phyloP scores from a whole-genome alignment of 2,888 invertebrate species.

The Phyllotreta striolata region DNA sequence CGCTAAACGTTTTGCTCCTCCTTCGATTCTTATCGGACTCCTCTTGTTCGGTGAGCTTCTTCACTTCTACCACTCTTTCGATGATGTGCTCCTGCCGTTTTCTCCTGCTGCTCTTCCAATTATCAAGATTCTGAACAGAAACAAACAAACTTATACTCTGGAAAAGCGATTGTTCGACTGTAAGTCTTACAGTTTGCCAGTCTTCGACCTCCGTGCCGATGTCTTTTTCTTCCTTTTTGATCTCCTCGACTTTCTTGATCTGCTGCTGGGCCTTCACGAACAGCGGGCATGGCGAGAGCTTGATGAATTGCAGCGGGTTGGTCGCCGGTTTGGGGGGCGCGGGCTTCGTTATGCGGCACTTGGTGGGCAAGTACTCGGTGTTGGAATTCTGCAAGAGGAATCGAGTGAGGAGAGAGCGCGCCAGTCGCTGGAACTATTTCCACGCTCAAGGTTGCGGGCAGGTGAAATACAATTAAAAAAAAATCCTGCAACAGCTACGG shows the following conservation, averaged over 20 bases:
- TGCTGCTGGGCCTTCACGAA: constrained; percentile 87
- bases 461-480: background rate
- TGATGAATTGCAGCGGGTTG: constrained; percentile 89
- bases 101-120: constrained; percentile 92
- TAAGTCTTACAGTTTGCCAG: constrained; percentile 80
- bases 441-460: no score
- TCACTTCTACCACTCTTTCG: constrained; percentile 88
- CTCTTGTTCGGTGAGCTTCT: constrained; percentile 75
- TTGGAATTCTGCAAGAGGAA: constrained; percentile 53
- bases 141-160: constrained; percentile 38
- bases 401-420: background rate
- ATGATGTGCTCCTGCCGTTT: constrained; percentile 92
- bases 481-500: background rate
- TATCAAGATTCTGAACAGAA: constrained; percentile 84
- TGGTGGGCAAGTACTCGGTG: constrained; percentile 60
- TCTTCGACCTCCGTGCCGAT: constrained; percentile 86
- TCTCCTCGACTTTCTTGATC: constrained; percentile 83
- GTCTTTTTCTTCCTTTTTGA: constrained; percentile 82
- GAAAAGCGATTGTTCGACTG: background rate
- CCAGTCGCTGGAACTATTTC: no score
- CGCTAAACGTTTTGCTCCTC: constrained; percentile 91
- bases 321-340: constrained; percentile 84
- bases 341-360: constrained; percentile 71
- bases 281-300: constrained; percentile 86
- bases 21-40: constrained; percentile 74